Evolutionary conservation across 1,140 invertebrate genomes (phyloP), one percentile per base, ranked within the genome.

Genomic region (Aphidius ervi): DNA sequence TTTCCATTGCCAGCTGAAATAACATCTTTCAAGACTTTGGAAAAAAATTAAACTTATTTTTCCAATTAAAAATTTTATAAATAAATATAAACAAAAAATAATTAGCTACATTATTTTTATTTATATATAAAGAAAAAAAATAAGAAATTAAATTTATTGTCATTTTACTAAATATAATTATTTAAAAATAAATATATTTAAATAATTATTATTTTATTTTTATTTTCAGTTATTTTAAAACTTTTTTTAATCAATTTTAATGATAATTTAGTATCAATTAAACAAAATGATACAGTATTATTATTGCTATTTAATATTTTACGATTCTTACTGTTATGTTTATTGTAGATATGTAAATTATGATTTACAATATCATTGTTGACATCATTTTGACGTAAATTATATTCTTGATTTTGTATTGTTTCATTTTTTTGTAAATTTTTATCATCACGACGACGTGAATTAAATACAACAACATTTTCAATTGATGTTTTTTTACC

Each of bases 391-490:
- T 56, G 23, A 31, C 40, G 5, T n/a, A 31, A 47, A 9, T 41
- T 31, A 31, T 31, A 31, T 8, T 46, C 45, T 47, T 46, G 10
- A 41, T 41, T 23, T 39, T 41, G 45, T 31, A 61, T 39, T 42
- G n/a, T 55, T 3, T 43, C 39, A 39, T 53, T 20, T n/a, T 40
- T 43, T 5, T 20, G 16, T 39, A 31, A 47, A 41, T 46, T 8
- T 16, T 42, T 55, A n/a, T 47, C 50, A 56, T 20, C 46, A 47
- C 53, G 61, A 6, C 53, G 59, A 63, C 65, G 66, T 16, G 63
- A 63, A 7, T 59, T 58, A 9, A 60, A 65, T 45, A 58, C 62
- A 5, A 48, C 53, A n/a, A 61, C 47, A 42, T 68, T 56, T 10
- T 53, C 49, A 7, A 31, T 20, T 8, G 62, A 63, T 41, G 37